phyloP scores from a whole-genome alignment of 2,797 vertebrate genomes.

The Acanthornis magna region DNA sequence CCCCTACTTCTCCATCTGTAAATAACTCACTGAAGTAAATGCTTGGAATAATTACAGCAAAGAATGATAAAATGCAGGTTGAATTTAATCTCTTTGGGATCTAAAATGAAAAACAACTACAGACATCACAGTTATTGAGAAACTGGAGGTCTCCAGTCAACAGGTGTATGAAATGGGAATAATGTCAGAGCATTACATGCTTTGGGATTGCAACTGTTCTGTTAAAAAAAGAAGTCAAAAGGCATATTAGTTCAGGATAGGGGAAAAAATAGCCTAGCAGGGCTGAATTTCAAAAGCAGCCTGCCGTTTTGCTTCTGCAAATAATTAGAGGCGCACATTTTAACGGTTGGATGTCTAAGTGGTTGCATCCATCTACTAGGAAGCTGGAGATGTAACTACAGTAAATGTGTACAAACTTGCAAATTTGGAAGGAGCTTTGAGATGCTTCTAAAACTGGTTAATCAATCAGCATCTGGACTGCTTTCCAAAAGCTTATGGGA shows the following conservation, averaged over 20 bases:
- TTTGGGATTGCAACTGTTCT: not conserved
- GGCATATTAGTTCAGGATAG: not conserved
- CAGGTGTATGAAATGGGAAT: conserved; percentile 46
- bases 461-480: not conserved
- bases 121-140: conserved; percentile 8
- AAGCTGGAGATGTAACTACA: not conserved
- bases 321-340: conserved; percentile 9
- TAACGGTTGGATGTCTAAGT: not conserved
- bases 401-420: not conserved
- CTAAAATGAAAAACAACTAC: conserved; percentile 49
- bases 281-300: conserved; percentile 26
- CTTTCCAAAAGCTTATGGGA: not conserved
- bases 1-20: conserved; percentile 48
- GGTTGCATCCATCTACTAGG: conserved; percentile 6
- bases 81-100: conserved; percentile 35
- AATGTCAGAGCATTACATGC: not conserved
- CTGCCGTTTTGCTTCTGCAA: not conserved
- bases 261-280: not conserved
- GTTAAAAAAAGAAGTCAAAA: conserved; percentile 31
- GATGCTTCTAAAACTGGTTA: not conserved
- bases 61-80: conserved; percentile 58
- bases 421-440: not conserved
- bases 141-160: not conserved
- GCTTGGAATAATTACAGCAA: conserved; percentile 56
- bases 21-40: conserved; percentile 61